Evolutionary conservation across 2,888 invertebrate species (phyloP), one percentile per base, ranked within the genome.

Genomic region (Drosophila ezoana): DNA sequence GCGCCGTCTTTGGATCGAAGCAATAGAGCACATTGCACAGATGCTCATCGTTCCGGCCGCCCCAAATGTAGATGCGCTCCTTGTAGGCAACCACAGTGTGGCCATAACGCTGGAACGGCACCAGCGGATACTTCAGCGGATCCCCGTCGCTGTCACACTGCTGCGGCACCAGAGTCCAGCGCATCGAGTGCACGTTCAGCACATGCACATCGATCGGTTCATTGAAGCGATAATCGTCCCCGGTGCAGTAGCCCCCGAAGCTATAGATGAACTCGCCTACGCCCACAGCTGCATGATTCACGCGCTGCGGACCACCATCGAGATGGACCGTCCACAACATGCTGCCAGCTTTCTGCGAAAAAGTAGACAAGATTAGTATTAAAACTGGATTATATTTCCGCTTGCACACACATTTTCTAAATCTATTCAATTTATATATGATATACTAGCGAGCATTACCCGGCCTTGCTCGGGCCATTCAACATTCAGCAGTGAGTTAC

Each of bases 161-260:
- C 90, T 93, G 87, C 82, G 92, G 90, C n/a, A 94, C 92, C 14
- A 92, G 79, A 0, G 93, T 92, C 95, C 95, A 91, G 6, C 91
- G 89, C 82, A 94, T 93, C 28, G 94, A 94, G 91, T 95, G 93
- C 57, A 96, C 96, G 89, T 98, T 95, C 20, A 98, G 93, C 13
- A 97, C 94, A 92, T 97, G 96, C 2, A 98, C 95, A 90, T 98
- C 98, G 90, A 98, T 98, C 0, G 97, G 95, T 38, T 95, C 94
- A 91, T 94, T 95, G 70, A 94, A 94, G 62, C 94, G 94, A 87
- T 96, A 97, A 88, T 96, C 95, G 48, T 90, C 91, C 10, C 96
- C 96, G 4, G 97, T 96, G 90, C 97, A 97, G 91, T 97, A 98
- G 28, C 98, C 98, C 40, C 98, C 98, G 91, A 98, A 98, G 0